A percentile compares a stretch with the other conserved stretches of the same genome.
Conservation (phyloP, 2,113 vertebrate species). For the Nycticryphes semicollaris region DNA sequence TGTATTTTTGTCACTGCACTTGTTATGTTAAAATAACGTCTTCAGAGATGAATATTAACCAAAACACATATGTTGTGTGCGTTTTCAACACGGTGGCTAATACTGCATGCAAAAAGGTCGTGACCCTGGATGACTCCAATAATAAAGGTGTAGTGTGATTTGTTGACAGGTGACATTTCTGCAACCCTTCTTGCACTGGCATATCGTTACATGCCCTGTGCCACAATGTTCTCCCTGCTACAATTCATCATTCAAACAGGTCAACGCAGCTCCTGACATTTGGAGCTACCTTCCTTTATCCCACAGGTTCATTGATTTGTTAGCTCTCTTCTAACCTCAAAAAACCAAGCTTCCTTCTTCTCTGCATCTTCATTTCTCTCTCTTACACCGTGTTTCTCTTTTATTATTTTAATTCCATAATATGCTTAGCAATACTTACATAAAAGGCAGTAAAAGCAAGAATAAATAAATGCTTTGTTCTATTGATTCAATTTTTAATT, state of each 20-base stretch:
- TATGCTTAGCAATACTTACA: neutral
- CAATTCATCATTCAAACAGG: slow-evolving; percentile 35
- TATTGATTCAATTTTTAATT: neutral
- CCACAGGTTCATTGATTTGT: neutral
- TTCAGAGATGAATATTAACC: neutral
- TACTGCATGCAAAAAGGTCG: neutral
- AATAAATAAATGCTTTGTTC: neutral
- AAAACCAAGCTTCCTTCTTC: neutral
- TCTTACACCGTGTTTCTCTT: neutral
- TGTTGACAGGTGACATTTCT: slow-evolving; percentile 38
- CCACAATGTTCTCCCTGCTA: neutral
- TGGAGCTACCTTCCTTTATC: neutral
- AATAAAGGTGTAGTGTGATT: neutral
- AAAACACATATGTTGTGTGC: neutral
- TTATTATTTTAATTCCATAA: neutral
- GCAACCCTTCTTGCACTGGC: neutral
- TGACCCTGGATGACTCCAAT: neutral
- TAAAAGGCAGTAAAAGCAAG: neutral
- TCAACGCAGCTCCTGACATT: slow-evolving; percentile 6
- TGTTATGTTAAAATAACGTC: neutral
- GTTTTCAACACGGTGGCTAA: neutral
- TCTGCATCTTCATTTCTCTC: neutral
- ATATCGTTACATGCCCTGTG: neutral
- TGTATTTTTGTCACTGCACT: neutral
- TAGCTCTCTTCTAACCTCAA: neutral